Evolutionary conservation across 2,888 invertebrate species (phyloP).

Genomic region (Phymatocera aterrima): DNA sequence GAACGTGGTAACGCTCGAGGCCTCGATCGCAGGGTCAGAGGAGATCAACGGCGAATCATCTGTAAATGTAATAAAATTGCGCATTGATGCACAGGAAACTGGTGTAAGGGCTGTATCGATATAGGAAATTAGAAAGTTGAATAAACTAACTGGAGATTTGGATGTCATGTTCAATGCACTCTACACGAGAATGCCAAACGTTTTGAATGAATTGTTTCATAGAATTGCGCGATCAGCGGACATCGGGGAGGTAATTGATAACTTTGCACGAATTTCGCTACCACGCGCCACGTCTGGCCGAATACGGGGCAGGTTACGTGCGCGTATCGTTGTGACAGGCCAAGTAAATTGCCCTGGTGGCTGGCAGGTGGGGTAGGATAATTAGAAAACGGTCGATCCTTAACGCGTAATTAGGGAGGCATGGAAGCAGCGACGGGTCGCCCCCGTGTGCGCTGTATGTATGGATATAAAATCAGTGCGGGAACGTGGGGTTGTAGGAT

Average conservation of each 20-base stretch:
- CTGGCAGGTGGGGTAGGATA: conserved; percentile 21
- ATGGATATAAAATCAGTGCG: conserved; percentile 23
- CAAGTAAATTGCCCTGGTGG: conserved; percentile 2
- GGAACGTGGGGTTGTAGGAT: neutral
- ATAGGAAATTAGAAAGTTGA: too few species aligned
- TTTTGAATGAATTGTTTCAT: too few species aligned
- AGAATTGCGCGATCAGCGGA: too few species aligned
- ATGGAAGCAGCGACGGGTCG: neutral
- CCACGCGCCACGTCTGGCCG: too few species aligned
- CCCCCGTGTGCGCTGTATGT: neutral
- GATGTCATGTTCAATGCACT: too few species aligned
- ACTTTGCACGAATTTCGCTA: too few species aligned
- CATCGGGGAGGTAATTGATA: too few species aligned
- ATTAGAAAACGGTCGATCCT: conserved; percentile 42
- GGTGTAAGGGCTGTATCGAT: too few species aligned
- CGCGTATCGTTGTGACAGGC: conserved; percentile 17
- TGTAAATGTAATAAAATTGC: neutral
- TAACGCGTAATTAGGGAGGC: conserved; percentile 39
- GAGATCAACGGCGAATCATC: neutral
- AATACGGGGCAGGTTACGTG: neutral
- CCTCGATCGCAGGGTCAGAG: neutral
- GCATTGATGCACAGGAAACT: too few species aligned
- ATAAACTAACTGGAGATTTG: too few species aligned
- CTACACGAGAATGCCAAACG: too few species aligned
- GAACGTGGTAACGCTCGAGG: neutral